Percentiles rank a stretch among this genome's conserved stretches.
Evolutionary conservation across 2,113 vertebrate species (phyloP).

Genomic region (Oreamnos americanus): DNA sequence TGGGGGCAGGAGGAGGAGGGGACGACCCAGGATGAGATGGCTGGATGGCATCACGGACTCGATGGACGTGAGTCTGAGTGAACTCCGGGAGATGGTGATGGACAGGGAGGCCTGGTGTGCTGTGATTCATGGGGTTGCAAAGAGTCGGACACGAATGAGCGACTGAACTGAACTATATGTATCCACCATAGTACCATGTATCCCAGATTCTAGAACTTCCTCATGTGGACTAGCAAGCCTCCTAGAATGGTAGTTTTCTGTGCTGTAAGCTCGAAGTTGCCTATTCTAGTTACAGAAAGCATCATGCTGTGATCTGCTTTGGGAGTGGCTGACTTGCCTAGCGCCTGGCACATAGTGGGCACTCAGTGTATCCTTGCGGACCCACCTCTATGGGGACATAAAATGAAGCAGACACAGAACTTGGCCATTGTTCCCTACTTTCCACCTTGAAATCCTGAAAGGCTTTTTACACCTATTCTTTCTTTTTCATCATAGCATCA

Average conservation of each 20-base stretch:
- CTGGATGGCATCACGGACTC: too few species aligned
- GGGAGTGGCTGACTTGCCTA: background rate
- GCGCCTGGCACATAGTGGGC: background rate
- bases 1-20: too few species aligned
- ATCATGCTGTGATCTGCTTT: background rate
- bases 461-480: background rate
- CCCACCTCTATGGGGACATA: background rate
- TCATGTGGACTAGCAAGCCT: accelerated
- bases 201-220: background rate
- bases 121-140: too few species aligned
- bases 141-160: too few species aligned
- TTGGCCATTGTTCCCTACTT: background rate
- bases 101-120: too few species aligned
- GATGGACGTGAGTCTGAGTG: too few species aligned
- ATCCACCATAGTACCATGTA: accelerated
- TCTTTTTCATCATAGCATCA: background rate
- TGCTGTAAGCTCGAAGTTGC: accelerated
- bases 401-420: background rate
- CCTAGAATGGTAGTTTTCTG: background rate
- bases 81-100: too few species aligned
- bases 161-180: too few species aligned
- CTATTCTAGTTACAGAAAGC: too few species aligned
- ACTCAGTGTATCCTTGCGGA: background rate
- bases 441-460: background rate
- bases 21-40: too few species aligned